These are phyloP conservation scores for Ectropis crepuscularia DNA, from an alignment of 2,888 invertebrate species.

Conservation along the genomic window DNA sequence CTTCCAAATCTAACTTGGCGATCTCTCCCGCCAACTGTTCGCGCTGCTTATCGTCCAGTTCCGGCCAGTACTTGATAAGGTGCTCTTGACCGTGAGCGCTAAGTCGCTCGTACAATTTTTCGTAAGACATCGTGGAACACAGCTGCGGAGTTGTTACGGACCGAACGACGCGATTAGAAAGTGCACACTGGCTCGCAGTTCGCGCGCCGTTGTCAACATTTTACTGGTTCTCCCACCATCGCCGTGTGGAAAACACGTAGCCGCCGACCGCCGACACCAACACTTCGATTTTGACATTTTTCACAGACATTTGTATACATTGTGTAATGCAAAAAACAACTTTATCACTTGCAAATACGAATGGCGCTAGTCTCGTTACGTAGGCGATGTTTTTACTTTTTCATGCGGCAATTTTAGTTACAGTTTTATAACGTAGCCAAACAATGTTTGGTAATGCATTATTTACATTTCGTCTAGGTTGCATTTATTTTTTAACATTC, in stretches of 20 bases:
- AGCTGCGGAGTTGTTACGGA: conserved; percentile 38
- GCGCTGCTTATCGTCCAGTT: conserved; percentile 86
- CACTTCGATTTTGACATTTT: conserved; percentile 39
- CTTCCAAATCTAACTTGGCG: conserved; percentile 88
- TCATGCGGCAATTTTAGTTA: conserved; percentile 3
- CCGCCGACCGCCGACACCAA: conserved; percentile 34
- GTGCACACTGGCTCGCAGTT: conserved; percentile 66
- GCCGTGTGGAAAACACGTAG: conserved; percentile 67
- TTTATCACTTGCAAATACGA: conserved; percentile 1
- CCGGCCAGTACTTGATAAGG: conserved; percentile 92
- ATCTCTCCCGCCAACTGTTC: conserved; percentile 86
- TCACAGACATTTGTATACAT: conserved; percentile 37
- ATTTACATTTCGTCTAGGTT: conserved; percentile 16
- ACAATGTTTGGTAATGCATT: conserved; percentile 4
- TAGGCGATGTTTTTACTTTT: conserved; percentile 4
- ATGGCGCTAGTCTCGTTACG: conserved; percentile 18
- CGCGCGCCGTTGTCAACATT: conserved; percentile 63
- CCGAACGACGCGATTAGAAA: conserved; percentile 77
- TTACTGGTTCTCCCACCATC: conserved; percentile 77
- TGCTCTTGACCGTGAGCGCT: conserved; percentile 90
- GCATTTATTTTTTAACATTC: not conserved
- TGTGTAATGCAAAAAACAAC: conserved; percentile 16
- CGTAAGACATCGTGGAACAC: conserved; percentile 78
- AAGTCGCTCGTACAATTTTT: conserved; percentile 80
- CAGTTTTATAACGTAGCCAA: not conserved